A percentile compares a stretch with the other conserved stretches of the same genome.
Conservation (phyloP, 2,888 invertebrate species). For the Andrena marginata region DNA sequence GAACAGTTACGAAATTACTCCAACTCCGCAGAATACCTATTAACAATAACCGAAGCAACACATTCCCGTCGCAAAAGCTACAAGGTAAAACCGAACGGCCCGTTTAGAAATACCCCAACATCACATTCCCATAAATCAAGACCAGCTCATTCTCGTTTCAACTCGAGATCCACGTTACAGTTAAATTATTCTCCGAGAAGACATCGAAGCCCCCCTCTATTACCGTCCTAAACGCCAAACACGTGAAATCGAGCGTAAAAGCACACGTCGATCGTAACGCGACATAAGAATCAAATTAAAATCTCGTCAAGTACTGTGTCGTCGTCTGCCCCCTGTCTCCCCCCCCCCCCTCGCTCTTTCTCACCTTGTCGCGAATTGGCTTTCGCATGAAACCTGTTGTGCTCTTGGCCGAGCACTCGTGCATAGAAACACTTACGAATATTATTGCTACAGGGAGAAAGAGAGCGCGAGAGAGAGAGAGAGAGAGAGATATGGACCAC, state of each 20-base stretch:
- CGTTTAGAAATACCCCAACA: not conserved
- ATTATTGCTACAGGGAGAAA: constrained; percentile 66
- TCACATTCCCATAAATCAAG: constrained; percentile 11
- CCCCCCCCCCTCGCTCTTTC: constrained; percentile 31
- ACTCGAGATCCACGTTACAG: not conserved
- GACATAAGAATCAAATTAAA: constrained; percentile 75
- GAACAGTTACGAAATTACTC: no score
- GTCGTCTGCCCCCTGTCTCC: constrained; percentile 8
- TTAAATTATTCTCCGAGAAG: not conserved
- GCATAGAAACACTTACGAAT: constrained; percentile 72
- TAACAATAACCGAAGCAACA: no score
- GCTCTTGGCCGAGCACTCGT: constrained; percentile 62
- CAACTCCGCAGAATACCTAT: no score
- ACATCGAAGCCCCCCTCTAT: constrained; percentile 6
- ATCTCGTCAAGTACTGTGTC: constrained; percentile 60
- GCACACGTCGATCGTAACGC: constrained; percentile 60
- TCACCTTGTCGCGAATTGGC: constrained; percentile 69
- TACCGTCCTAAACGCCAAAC: constrained; percentile 26
- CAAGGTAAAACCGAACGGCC: no score
- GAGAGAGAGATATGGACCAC: constrained; percentile 21
- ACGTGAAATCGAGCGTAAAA: constrained; percentile 67
- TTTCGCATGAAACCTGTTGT: constrained; percentile 77
- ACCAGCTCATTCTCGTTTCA: not conserved
- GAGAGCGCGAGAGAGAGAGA: constrained; percentile 1
- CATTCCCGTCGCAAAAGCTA: no score